Evolutionary conservation across 2,888 invertebrate species (phyloP).

Genomic region (Drosophila anomalipes): DNA sequence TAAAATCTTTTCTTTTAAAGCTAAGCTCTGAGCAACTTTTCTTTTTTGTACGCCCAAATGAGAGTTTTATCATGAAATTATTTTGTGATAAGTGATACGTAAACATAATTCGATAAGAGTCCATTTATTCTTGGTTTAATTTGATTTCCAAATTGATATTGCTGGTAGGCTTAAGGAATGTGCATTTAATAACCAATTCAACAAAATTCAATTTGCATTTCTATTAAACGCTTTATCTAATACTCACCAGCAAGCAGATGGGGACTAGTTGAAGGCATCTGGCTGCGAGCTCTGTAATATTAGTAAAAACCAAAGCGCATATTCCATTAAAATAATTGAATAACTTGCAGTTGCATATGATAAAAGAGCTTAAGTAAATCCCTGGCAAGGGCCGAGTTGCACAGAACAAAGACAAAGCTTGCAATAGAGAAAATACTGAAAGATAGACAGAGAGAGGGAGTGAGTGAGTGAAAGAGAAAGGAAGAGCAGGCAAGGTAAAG

Average conservation of each 20-base stretch:
- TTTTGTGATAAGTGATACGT: background rate
- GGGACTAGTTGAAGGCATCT: conserved; percentile 12
- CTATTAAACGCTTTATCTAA: conserved; percentile 46
- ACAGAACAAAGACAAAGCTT: conserved; percentile 7
- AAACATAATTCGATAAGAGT: background rate
- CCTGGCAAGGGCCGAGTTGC: conserved; percentile 15
- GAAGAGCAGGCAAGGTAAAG: conserved; percentile 41
- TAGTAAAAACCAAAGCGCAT: conserved; percentile 52
- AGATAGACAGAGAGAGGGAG: background rate
- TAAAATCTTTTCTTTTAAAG: background rate
- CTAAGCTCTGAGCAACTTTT: background rate
- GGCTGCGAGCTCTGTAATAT: conserved; percentile 26
- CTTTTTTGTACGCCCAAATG: background rate
- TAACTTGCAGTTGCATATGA: conserved; percentile 69
- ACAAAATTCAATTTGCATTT: conserved; percentile 55
- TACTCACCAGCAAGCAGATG: conserved; percentile 41
- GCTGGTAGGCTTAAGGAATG: conserved; percentile 2
- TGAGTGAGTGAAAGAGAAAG: background rate
- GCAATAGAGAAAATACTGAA: background rate
- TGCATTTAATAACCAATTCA: conserved; percentile 4
- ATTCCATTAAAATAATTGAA: conserved; percentile 81
- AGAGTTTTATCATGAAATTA: background rate
- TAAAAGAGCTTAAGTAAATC: conserved; percentile 74
- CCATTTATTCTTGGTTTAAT: background rate
- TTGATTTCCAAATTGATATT: background rate